phyloP scores from a whole-genome alignment of 2,797 vertebrate species.

The Acanthurus leucopareius region DNA sequence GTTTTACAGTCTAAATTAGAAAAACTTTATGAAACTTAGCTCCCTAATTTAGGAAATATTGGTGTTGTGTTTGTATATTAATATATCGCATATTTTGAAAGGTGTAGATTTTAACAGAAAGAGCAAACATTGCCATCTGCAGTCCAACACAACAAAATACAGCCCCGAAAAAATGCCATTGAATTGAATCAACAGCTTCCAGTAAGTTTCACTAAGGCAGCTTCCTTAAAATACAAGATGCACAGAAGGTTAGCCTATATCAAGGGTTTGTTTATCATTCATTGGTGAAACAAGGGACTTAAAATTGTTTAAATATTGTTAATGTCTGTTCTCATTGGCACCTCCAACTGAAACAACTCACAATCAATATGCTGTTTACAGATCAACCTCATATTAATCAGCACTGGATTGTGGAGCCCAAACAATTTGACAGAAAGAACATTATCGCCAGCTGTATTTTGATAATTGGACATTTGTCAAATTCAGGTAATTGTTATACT shows the following conservation, averaged over 20 bases:
- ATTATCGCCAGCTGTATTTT: not conserved
- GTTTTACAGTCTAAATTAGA: too few species aligned
- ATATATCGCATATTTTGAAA: not conserved
- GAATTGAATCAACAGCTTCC: not conserved
- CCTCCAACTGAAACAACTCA: conserved; percentile 5
- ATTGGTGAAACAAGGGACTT: not conserved
- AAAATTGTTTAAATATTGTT: not conserved
- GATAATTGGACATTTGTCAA: too few species aligned
- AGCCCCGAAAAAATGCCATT: not conserved
- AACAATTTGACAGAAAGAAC: not conserved
- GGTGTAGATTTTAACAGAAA: too few species aligned
- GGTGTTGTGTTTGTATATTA: too few species aligned
- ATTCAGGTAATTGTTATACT: too few species aligned
- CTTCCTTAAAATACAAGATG: not conserved
- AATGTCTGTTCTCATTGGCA: not conserved
- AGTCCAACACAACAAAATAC: not conserved
- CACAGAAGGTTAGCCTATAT: too few species aligned
- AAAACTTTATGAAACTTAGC: too few species aligned
- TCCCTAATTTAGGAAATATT: too few species aligned
- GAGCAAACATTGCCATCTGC: not conserved
- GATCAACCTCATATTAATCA: not conserved
- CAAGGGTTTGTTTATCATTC: not conserved
- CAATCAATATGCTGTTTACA: not conserved
- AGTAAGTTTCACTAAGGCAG: not conserved
- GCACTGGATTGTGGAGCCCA: not conserved